Base-by-base conservation (phyloP, 2,797 vertebrate species). In the Pseudomugil tenellus region DNA sequence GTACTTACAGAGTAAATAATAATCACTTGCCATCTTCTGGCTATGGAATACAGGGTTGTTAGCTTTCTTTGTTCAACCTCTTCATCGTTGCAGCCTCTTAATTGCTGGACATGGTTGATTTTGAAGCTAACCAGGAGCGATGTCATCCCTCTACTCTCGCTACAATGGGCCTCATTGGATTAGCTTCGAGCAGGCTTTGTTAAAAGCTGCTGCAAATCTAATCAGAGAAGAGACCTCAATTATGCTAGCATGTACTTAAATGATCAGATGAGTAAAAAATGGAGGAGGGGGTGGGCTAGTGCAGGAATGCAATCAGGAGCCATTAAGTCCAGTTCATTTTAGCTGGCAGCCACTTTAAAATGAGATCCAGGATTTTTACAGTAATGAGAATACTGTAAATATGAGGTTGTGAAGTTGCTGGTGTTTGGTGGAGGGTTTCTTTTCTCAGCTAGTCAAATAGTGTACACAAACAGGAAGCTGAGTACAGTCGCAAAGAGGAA, bases 151-250 rank as follows among this genome's bases (percentile, higher is more conserved):
- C 37, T 3, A 59, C 77, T 72, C 61, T 31, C 48, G 51, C 79
- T 51, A 91, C 89, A 88, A 89, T 87, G 86, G 81, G 31, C 35
- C 84, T 90, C 84, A 92, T 89, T 90, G 86, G 89, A 92, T 91
- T 92, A 92, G 32, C 81, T 89, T 85, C 74, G 85, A 89, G 81
- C 84, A 87, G 78, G 87, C 87, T 92, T 92, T 88, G 90, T 91
- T 89, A 89, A 88, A 89, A 92, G 90, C 89, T 89, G 90, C 37
- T 60, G 64, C 87, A 91, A 92, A 92, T 93, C 92, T 92, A 92
- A 92, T 93, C 92, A 92, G 83, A 87, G 70, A 74, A 76, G 81
- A 83, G 85, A 89, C 86, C 84, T 90, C 85, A 88, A 87, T 93
- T 91, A 91, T 74, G 79, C 86, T 73, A 68, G 85, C 75, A 70